These are phyloP conservation scores for Phalacrocorax brasilianus DNA, from an alignment of 2,113 vertebrate genomes.

Conservation along the genomic window DNA sequence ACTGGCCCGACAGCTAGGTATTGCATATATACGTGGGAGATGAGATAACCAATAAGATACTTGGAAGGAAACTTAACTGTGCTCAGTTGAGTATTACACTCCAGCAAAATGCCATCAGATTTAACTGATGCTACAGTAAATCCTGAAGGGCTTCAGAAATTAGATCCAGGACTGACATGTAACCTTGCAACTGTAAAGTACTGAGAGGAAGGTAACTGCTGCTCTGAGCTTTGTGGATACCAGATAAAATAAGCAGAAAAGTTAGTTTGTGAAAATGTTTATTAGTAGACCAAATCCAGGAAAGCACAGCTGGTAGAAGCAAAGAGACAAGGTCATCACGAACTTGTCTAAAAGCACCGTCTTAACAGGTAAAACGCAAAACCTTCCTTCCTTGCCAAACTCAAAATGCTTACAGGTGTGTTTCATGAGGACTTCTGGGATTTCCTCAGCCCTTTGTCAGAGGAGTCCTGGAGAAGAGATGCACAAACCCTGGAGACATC, in stretches of 20 bases:
- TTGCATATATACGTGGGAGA: neutral
- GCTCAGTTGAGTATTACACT: neutral
- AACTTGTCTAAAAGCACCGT: neutral
- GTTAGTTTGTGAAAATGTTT: neutral
- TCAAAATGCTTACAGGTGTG: constrained; percentile 49
- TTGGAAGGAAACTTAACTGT: neutral
- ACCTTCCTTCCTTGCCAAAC: constrained; percentile 29
- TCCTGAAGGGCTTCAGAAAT: neutral
- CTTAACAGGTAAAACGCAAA: neutral
- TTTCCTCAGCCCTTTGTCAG: constrained; percentile 45
- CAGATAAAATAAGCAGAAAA: neutral
- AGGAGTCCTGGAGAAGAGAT: constrained; percentile 38
- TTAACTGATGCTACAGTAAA: neutral
- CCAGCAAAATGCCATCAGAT: neutral
- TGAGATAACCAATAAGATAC: neutral
- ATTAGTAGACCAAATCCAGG: neutral
- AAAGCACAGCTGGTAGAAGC: neutral
- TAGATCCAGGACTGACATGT: neutral
- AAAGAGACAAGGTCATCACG: neutral
- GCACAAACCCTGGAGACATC: constrained; percentile 33
- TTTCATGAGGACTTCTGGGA: constrained; percentile 48
- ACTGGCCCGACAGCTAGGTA: neutral
- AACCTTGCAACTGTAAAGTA: neutral
- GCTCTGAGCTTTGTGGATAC: neutral
- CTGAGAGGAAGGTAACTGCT: neutral